These are phyloP conservation scores for Adelosebastes latens DNA, from an alignment of 2,797 vertebrate genomes.

Conservation along the genomic window DNA sequence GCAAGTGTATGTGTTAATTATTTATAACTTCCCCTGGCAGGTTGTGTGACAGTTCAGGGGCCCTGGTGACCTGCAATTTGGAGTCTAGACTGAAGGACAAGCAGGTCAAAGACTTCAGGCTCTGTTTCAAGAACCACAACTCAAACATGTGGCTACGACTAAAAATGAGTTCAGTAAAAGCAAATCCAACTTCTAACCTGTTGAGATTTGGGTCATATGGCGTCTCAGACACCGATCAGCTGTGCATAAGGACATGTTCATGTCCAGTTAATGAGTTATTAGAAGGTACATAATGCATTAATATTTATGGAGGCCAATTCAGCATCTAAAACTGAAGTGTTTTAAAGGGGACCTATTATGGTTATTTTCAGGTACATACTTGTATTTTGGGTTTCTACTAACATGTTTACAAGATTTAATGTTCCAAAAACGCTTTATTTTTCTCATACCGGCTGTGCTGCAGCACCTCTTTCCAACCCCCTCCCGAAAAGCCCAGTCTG, in stretches of 20 bases:
- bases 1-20: not conserved
- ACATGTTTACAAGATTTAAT: too few species aligned
- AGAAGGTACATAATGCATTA: not conserved
- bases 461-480: too few species aligned
- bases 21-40: not conserved
- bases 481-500: too few species aligned
- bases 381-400: too few species aligned
- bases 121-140: not conserved
- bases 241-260: not conserved
- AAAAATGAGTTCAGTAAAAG: not conserved
- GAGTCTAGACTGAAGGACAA: conserved; percentile 4
- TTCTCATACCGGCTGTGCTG: too few species aligned
- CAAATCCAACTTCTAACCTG: not conserved
- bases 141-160: not conserved
- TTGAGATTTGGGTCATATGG: not conserved
- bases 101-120: not conserved
- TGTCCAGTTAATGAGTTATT: not conserved
- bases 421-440: too few species aligned
- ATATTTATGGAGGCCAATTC: not conserved
- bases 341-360: not conserved
- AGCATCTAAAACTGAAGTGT: not conserved
- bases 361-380: too few species aligned
- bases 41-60: not conserved
- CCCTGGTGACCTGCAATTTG: not conserved
- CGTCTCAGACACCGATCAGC: not conserved